Base-by-base conservation (phyloP, 2,888 invertebrate species). In the Cynaeus angustus region DNA sequence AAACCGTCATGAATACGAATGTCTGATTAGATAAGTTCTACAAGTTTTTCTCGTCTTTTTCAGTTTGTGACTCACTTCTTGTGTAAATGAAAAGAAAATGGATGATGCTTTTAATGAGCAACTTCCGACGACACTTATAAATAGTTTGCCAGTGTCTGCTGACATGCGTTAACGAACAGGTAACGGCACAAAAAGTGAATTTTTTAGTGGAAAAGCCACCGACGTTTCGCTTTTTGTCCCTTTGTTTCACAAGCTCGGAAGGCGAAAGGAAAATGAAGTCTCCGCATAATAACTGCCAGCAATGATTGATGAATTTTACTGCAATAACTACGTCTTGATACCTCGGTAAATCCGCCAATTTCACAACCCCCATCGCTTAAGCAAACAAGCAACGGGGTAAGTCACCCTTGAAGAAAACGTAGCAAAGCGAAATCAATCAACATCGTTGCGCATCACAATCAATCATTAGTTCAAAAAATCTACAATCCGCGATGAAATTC, bases 111-210 rank as follows among this genome's bases (percentile, higher is more conserved):
- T 26, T 50, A 50, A 50, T 50, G 48, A 46, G 14, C 16, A 28
- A 50, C 48, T 50, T 50, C 48, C 48, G 48, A 9, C 26, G 48
- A 26, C 48, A 50, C 21, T 50, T 50, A 50, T 50, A 50, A 50
- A 50, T 50, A 50, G 48, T 50, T 28, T 9, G 21, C 48, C n/a
- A 8, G 21, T 48, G 26, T 48, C 48, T 48, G 28, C 48, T 10
- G 12, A 9, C 46, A 16, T 9, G 46, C 8, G 16, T 3, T 46
- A 46, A 46, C 14, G 16, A 46, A 16, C 46, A 46, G 46, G 46
- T 46, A 46, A 10, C 43, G 2, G 9, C 33, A 9, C 9, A 4
- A 28, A 7, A 28, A 28, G 5, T 7, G 4, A 4, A 2, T 9
- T 6, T 7, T 41, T 41, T 41, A 13, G 41, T 6, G n/a, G 38